Base-by-base conservation (phyloP, 2,888 invertebrate species). In the Drosophila putrida region DNA sequence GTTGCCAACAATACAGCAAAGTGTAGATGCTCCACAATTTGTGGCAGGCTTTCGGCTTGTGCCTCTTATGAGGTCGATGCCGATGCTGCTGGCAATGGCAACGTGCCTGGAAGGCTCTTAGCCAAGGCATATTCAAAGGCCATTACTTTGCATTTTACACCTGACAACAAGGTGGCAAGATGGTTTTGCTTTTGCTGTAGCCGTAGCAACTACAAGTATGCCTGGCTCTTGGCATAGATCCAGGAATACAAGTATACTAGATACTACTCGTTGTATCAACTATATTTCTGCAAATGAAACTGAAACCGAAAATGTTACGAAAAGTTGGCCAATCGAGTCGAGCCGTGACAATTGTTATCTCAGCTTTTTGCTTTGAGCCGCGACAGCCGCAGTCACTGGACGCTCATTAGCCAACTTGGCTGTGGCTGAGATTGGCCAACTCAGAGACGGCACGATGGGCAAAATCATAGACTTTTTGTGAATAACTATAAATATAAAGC, bases 71-170 rank as follows among this genome's bases (percentile, higher is more conserved):
- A 25, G 27, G 44, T 46, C 46, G 46, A 28, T 27, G 25, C 3
- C 25, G 25, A 6, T 15, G 51, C 10, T 15, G 58, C 33, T 63
- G 57, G 27, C 60, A 35, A 58, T 58, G 73, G 59, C 50, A 47
- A 47, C 58, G 58, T 64, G 66, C 38, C 72, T 64, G 71, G 44
- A 51, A 51, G 28, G 44, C 75, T 79, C 65, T 82, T 86, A 88
- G 69, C 25, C 43, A 33, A 49, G 87, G 76, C 78, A 73, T 63
- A 77, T 81, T 87, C 68, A 71, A 70, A 74, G 77, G 77, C 71
- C 89, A 89, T 85, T 85, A 85, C 89, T 89, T 85, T 77, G 86
- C 89, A 82, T 85, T 85, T 85, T 88, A 78, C 85, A 85, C 88
- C 85, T 88, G 77, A 64, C 85, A 73, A 76, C 71, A 75, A 68